phyloP scores from a whole-genome alignment of 2,797 vertebrate species.

The Manis crassicaudata region DNA sequence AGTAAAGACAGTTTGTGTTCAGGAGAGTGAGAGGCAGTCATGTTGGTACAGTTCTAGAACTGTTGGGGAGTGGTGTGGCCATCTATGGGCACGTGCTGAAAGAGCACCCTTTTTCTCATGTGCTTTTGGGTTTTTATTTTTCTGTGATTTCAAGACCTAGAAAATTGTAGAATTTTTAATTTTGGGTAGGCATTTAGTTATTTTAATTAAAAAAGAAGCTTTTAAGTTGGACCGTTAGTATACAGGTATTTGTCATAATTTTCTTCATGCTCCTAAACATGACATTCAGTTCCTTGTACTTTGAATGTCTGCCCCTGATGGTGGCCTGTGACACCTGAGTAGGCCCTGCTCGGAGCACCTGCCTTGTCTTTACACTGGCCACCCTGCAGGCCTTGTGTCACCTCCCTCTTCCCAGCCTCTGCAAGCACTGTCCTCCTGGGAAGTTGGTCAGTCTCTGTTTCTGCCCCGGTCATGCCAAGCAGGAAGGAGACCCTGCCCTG shows the following conservation, averaged over 20 bases:
- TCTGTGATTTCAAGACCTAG: conserved; percentile 6
- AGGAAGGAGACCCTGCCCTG: neutral
- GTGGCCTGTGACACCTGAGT: neutral
- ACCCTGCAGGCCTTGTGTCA: no score
- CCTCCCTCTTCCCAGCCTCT: neutral
- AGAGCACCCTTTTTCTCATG: neutral
- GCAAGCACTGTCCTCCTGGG: neutral
- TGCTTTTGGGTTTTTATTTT: neutral
- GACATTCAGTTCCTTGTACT: neutral
- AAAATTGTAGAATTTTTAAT: neutral
- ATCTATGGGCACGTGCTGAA: neutral
- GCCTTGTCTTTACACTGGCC: no score
- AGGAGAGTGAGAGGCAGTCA: neutral
- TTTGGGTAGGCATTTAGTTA: neutral
- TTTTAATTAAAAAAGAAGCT: neutral
- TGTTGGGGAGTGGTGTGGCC: no score
- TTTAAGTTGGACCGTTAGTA: neutral
- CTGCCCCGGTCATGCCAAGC: neutral
- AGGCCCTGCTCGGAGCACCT: neutral
- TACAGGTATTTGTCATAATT: neutral
- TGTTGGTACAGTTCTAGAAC: neutral
- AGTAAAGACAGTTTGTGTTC: neutral
- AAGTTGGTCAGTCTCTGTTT: neutral
- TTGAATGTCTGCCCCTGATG: neutral
- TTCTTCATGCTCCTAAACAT: neutral